A percentile compares a stretch with the other conserved stretches of the same genome.
Conservation (phyloP, 37 sponge, comb jelly and placozoan genomes). For the Diacarnus erythraeanus region DNA sequence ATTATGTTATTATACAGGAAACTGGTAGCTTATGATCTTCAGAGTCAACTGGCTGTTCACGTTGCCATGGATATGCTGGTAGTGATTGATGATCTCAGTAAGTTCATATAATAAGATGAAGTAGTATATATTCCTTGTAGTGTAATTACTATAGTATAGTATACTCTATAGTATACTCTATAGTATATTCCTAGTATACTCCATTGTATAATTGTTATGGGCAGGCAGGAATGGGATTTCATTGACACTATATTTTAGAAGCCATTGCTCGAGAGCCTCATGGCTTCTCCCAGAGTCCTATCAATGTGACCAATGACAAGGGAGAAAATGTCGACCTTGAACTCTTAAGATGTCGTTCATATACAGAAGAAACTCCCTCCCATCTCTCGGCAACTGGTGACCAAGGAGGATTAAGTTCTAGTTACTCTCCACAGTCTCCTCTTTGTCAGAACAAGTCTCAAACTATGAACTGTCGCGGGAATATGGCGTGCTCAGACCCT, state of each 20-base stretch:
- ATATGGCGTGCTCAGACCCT: not conserved
- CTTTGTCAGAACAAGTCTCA: not conserved
- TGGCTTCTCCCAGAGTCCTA: not conserved
- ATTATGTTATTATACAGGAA: conserved; percentile 43
- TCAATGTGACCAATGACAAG: conserved; percentile 3
- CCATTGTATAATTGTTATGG: too few relatives aligned
- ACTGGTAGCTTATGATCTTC: conserved; percentile 74
- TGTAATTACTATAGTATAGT: too few relatives aligned
- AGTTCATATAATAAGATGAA: too few relatives aligned
- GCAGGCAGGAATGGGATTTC: too few relatives aligned
- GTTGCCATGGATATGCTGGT: conserved; percentile 97
- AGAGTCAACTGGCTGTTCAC: conserved; percentile 85
- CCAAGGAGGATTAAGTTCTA: not conserved
- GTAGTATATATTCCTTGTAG: too few relatives aligned
- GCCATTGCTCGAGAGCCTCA: conserved; percentile 1
- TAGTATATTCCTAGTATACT: too few relatives aligned
- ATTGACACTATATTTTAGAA: conserved; percentile 1
- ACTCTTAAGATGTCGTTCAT: not conserved
- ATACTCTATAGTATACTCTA: too few relatives aligned
- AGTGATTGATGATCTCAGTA: conserved; percentile 88
- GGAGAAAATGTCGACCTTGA: not conserved
- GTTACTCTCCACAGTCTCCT: not conserved
- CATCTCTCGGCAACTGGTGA: not conserved
- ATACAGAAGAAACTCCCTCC: not conserved
- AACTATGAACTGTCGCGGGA: not conserved